phyloP scores from a whole-genome alignment of 2,888 invertebrate species.

The Diadegma fenestrale region DNA sequence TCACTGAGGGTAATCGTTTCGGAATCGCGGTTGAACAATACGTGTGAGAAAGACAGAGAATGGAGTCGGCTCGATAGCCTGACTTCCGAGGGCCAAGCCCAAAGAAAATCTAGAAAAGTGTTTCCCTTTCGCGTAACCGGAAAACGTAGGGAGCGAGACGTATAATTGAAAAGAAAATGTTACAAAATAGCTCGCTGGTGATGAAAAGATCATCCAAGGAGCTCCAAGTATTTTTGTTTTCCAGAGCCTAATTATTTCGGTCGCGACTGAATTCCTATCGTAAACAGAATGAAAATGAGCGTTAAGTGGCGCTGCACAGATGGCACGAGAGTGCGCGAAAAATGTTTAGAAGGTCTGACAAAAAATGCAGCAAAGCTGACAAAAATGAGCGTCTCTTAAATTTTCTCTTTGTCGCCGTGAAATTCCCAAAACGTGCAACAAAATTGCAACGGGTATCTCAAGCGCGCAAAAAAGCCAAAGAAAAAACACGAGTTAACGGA shows the following conservation, averaged over 20 bases:
- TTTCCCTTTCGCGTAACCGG: background rate
- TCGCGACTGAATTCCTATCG: background rate
- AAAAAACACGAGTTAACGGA: background rate
- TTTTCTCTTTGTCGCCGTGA: conserved; percentile 33
- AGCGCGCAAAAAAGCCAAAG: conserved; percentile 12
- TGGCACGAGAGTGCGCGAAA: conserved; percentile 51
- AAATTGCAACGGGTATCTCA: conserved; percentile 63
- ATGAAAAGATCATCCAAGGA: background rate
- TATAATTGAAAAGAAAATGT: background rate
- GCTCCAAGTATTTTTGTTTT: background rate
- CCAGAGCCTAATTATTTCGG: background rate
- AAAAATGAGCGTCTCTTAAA: conserved; percentile 17
- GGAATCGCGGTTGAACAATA: background rate
- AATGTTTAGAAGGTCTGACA: conserved; percentile 47
- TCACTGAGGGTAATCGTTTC: conserved; percentile 17
- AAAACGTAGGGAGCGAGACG: background rate
- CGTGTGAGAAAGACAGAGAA: background rate
- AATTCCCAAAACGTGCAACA: conserved; percentile 60
- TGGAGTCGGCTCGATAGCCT: background rate
- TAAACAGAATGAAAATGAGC: conserved; percentile 18
- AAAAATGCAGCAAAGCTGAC: background rate
- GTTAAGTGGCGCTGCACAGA: conserved; percentile 38
- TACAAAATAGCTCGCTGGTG: background rate
- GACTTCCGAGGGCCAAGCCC: background rate
- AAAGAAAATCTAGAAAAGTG: background rate